Conservation (phyloP, 2,797 vertebrate species). For the Crocidura indochinensis region DNA sequence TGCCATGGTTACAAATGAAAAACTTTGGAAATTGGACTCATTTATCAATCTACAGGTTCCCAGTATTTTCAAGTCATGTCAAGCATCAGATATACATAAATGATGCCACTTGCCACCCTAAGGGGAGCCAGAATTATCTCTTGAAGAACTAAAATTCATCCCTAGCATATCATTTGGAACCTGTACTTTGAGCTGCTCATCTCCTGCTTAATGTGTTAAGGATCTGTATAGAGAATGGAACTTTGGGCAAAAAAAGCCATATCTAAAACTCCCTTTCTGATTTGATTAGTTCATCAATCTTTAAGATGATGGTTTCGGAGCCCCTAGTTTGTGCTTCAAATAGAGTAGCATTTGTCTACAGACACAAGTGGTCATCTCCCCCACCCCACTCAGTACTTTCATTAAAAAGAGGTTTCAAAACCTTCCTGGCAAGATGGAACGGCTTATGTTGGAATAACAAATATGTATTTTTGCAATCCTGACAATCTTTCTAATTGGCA, state of each 20-base stretch:
- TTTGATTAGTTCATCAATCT: constrained; percentile 13
- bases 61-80: background rate
- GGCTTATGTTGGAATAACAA: background rate
- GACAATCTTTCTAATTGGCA: background rate
- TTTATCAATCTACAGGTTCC: constrained; percentile 33
- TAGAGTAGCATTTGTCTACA: background rate
- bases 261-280: background rate
- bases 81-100: too few species aligned
- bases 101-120: too few species aligned
- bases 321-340: background rate
- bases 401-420: background rate
- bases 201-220: background rate
- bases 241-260: constrained; percentile 31
- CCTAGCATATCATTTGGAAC: background rate
- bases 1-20: constrained; percentile 32
- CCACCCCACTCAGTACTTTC: background rate
- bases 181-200: background rate
- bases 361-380: background rate
- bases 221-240: background rate
- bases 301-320: constrained; percentile 21
- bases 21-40: background rate
- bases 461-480: constrained; percentile 24
- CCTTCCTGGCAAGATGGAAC: background rate
- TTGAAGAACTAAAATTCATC: background rate
- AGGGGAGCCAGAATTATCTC: constrained; percentile 46